Conservation (phyloP, 2,888 invertebrate genomes). For the Hanleya hanleyi region DNA sequence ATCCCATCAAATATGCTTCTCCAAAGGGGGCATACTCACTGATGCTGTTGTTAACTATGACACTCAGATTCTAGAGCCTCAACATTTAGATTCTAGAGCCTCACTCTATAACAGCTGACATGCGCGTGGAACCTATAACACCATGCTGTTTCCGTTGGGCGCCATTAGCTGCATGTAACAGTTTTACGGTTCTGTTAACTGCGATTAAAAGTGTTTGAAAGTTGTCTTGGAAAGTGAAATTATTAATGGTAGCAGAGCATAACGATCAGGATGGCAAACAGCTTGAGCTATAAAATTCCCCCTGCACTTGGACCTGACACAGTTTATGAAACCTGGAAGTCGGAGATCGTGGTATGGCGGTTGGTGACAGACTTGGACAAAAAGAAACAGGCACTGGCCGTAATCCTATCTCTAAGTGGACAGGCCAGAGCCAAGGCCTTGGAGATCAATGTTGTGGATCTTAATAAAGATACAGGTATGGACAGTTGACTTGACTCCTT, state of each 20-base stretch:
- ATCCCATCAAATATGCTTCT: too few species aligned
- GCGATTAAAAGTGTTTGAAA: too few species aligned
- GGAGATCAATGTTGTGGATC: neutral
- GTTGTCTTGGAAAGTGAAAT: too few species aligned
- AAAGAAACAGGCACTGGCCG: conserved; percentile 14
- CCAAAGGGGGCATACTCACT: too few species aligned
- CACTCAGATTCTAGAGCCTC: too few species aligned
- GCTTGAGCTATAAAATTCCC: neutral
- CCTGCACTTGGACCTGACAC: neutral
- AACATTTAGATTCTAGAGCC: too few species aligned
- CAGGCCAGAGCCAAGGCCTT: conserved; percentile 9
- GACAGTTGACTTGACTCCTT: conserved; percentile 2
- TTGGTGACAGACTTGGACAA: conserved; percentile 15
- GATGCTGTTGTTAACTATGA: too few species aligned
- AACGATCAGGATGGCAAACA: neutral
- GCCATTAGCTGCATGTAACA: too few species aligned
- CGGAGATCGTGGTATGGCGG: conserved; percentile 11
- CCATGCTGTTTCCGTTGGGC: too few species aligned
- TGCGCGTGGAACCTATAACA: too few species aligned
- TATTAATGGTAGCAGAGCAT: conserved; percentile 8
- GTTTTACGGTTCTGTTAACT: too few species aligned
- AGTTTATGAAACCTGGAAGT: conserved; percentile 14
- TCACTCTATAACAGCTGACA: too few species aligned
- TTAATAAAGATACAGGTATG: conserved; percentile 4
- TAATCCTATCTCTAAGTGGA: conserved; percentile 8